Evolutionary conservation across 2,888 invertebrate genomes (phyloP), one percentile per base, ranked within the genome.

Genomic region (Synanthedon vespiformis): DNA sequence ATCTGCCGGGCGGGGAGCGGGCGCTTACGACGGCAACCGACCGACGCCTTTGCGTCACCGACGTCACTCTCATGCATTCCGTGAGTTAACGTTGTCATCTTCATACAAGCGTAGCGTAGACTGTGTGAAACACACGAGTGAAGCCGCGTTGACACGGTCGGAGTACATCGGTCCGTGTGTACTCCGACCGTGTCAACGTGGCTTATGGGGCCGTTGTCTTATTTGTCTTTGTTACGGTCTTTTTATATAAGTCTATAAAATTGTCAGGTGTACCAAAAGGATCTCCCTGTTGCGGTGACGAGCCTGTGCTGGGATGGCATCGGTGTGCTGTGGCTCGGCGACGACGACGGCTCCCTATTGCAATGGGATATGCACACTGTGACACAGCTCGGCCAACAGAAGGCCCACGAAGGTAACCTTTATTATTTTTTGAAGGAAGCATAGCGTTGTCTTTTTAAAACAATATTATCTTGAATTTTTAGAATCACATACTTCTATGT

Each of bases 391-490:
- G 66, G 67, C 22, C 73, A 89, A 60, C 70, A 88, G 34, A 68
- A 82, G 54, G 91, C 91, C 41, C 94, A 94, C 70, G 72, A 86
- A 63, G 92, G 94, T 93, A 22, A 5, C 16, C 16, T 16, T 16
- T 16, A 16, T 16, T 16, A 16, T 16, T 16, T 16, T 16, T 16
- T 16, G 16, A 16, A 16, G 16, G 16, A 16, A 16, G 16, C 16
- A 16, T 16, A 16, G 16, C 16, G 16, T 16, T 16, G 16, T 16
- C 16, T 16, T 16, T 2, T 1, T 16, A 16, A 16, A 16, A 16
- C 16, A 16, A 16, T 16, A n/a, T n/a, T n/a, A n/a, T n/a, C n/a
- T n/a, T n/a, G n/a, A n/a, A n/a, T n/a, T n/a, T n/a, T n/a, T n/a
- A n/a, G n/a, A n/a, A 16, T 16, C 16, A 16, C 16, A 16, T 22